Base-by-base conservation (phyloP, 2,113 vertebrate species). In the Sebastes schlegelii region DNA sequence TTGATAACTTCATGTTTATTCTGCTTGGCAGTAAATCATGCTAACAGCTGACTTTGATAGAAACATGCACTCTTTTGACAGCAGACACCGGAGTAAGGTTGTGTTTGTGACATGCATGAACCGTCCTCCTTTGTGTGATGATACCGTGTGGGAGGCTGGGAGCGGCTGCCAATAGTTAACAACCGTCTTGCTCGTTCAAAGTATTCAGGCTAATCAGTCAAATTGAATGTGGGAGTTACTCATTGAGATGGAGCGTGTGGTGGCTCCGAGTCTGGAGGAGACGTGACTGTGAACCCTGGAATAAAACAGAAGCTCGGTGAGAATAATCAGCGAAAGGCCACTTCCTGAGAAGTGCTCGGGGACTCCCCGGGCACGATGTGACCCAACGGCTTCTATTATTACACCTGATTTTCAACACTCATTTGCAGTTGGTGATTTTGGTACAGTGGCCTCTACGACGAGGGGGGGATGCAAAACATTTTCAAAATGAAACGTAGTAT, bases 201-300 rank as follows among this genome's bases (percentile, higher is more conserved):
- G 54, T 69, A 21, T 75, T 60, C 21, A 54, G 17, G 19, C 14
- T 26, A 21, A 54, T 82, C 64, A 69, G n/a, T 82, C 64, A 82
- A 54, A 54, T 11, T 34, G 3, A 45, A 14, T 34, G 65, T 54
- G 40, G 71, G 63, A 67, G 70, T 51, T 11, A 26, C 62, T 61
- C 34, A 62, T 11, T 34, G 46, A 69, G 57, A 64, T 12, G 48
- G 42, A 46, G 40, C 26, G 8, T 13, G 21, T 63, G 54, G 43
- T 8, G 2, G 52, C 7, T 2, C 54, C 42, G 52, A 11, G 55
- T 60, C 57, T 9, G 21, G 42, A 58, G 12, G 40, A 72, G 57
- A 34, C 34, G 34, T 34, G 34, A 34, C 34, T 34, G 3, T 34
- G 34, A 34, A 34, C 34, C 34, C 34, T 34, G 34, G 34, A 34